phyloP scores from a whole-genome alignment of 2,888 invertebrate genomes.

The Petrolisthes manimaculis region DNA sequence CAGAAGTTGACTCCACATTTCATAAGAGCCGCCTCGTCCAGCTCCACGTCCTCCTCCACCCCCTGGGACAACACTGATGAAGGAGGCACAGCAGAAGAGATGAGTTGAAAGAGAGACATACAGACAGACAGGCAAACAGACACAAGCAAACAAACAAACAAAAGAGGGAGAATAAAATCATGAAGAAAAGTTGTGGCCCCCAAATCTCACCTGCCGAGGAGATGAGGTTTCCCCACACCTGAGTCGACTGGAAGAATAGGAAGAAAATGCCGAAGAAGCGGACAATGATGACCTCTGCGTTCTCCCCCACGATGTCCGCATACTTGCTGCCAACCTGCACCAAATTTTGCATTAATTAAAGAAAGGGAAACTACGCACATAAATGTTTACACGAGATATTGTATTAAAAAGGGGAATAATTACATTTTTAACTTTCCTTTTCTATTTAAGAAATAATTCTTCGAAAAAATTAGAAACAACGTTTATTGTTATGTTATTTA shows the following conservation, averaged over 20 bases:
- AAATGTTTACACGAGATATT: too few relatives aligned
- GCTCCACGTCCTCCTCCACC: conserved; percentile 74
- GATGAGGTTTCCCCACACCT: conserved; percentile 95
- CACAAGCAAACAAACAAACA: background rate
- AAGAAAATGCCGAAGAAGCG: conserved; percentile 99
- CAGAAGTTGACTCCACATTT: conserved; percentile 76
- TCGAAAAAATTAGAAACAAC: background rate
- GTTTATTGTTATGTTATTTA: too few relatives aligned
- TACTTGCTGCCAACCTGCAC: conserved; percentile 88
- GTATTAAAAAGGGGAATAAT: background rate
- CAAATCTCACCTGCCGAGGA: conserved; percentile 85
- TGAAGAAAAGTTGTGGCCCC: background rate
- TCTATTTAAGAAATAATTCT: background rate
- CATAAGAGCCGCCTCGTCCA: conserved; percentile 52
- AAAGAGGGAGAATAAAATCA: background rate
- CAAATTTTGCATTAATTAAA: background rate
- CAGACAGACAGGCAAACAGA: conserved; percentile 16
- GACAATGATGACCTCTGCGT: conserved; percentile 90
- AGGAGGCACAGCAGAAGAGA: background rate
- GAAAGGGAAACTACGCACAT: background rate
- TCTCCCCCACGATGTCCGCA: conserved; percentile 86
- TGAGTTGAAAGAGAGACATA: background rate
- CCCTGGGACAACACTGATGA: conserved; percentile 81
- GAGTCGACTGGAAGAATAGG: conserved; percentile 95
- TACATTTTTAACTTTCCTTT: background rate